phyloP scores from a whole-genome alignment of 2,888 invertebrate genomes.

The Hydropsyche betteni region DNA sequence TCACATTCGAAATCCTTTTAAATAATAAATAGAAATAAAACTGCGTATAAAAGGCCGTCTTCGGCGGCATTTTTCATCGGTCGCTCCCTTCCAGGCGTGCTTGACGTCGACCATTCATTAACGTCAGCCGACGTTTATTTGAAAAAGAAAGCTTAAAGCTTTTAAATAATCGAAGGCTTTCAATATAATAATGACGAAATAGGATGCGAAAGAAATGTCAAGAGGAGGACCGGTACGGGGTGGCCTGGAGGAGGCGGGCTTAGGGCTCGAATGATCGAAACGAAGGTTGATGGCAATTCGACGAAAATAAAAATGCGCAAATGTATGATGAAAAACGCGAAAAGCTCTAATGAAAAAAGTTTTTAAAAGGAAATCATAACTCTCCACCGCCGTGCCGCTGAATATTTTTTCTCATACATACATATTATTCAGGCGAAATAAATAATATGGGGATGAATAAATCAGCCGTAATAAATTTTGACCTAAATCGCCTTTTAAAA shows the following conservation, averaged over 20 bases:
- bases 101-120: slow-evolving; percentile 42
- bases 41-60: not conserved
- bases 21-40: slow-evolving; percentile 26
- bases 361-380: slow-evolving; percentile 8
- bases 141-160: slow-evolving; percentile 46
- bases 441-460: not conserved
- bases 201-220: slow-evolving; percentile 39
- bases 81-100: not conserved
- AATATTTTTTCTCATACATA: not conserved
- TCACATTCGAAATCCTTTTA: slow-evolving; percentile 23
- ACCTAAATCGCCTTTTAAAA: too few species aligned
- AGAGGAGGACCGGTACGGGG: not conserved
- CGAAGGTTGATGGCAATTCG: slow-evolving; percentile 27
- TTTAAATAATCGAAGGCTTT: slow-evolving; percentile 46
- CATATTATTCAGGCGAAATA: not conserved
- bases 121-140: slow-evolving; percentile 45
- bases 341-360: slow-evolving; percentile 26
- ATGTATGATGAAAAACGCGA: slow-evolving; percentile 28
- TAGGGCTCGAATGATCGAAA: slow-evolving; percentile 19
- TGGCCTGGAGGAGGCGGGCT: not conserved
- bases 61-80: slow-evolving; percentile 12
- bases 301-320: slow-evolving; percentile 27
- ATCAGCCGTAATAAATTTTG: not conserved
- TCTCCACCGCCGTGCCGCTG: not conserved
- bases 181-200: slow-evolving; percentile 44